Evolutionary conservation across 92 coral and sea anemone genomes (phyloP).

Genomic region (Epizoanthus illoricatus): DNA sequence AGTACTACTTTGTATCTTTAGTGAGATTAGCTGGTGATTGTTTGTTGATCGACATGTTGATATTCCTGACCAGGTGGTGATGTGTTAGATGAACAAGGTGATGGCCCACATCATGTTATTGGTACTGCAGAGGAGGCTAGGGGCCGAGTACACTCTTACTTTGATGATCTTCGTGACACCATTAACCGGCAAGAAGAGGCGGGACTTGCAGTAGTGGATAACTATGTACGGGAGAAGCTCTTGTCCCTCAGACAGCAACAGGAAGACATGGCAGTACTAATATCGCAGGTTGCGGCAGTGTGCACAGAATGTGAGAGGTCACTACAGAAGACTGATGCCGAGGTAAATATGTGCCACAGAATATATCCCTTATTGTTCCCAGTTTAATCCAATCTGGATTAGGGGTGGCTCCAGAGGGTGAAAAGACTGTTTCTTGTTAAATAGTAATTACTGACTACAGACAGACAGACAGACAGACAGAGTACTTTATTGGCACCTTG

Average conservation of each 20-base stretch:
- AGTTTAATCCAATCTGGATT: too few relatives aligned
- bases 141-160: conserved; percentile 82
- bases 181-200: conserved; percentile 98
- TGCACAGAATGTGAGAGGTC: conserved; percentile 94
- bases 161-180: conserved; percentile 97
- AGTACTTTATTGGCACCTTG: too few relatives aligned
- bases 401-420: too few relatives aligned
- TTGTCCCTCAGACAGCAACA: conserved; percentile 95
- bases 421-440: too few relatives aligned
- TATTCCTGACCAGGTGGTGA: conserved; percentile 75
- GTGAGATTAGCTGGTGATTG: not conserved
- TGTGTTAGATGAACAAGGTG: conserved; percentile 62
- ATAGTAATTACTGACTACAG: too few relatives aligned
- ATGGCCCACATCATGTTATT: conserved; percentile 55
- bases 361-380: too few relatives aligned
- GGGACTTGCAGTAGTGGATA: conserved; percentile 94
- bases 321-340: conserved; percentile 89
- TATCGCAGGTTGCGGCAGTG: conserved; percentile 88
- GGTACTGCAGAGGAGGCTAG: conserved; percentile 95
- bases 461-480: too few relatives aligned
- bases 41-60: not conserved
- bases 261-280: conserved; percentile 97
- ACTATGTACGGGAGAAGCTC: conserved; percentile 89
- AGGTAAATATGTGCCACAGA: conserved; percentile 53
- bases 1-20: too few relatives aligned